phyloP scores from a whole-genome alignment of 2,797 vertebrate species.

The Etheostoma perlongum region DNA sequence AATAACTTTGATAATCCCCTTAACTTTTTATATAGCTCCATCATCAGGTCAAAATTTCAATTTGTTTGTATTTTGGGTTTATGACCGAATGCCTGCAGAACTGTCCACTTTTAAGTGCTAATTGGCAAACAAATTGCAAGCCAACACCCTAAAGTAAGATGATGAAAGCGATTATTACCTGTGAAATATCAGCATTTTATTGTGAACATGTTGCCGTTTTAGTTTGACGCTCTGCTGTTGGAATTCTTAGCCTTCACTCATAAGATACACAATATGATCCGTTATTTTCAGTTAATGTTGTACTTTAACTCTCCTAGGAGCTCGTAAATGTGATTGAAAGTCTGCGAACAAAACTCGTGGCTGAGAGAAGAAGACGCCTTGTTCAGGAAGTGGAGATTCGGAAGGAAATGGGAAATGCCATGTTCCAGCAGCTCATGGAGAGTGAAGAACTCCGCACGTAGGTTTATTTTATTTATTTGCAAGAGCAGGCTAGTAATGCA shows the following conservation, averaged over 20 bases:
- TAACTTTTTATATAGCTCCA: not conserved
- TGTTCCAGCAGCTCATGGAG: slow-evolving; percentile 90
- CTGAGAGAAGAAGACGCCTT: slow-evolving; percentile 87
- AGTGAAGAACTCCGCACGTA: slow-evolving; percentile 89
- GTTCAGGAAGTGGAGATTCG: slow-evolving; percentile 91
- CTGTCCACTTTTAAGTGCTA: not conserved
- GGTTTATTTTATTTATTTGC: not conserved
- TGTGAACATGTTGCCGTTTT: not conserved
- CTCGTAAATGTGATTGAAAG: slow-evolving; percentile 86
- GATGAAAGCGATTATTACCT: not conserved
- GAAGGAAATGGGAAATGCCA: slow-evolving; percentile 94
- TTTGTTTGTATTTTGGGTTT: not conserved
- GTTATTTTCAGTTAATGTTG: not conserved
- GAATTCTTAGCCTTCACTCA: not conserved
- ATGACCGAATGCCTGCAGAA: not conserved
- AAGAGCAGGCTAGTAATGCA: not conserved
- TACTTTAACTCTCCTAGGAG: slow-evolving; percentile 75
- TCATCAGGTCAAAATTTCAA: not conserved
- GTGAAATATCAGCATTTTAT: not conserved
- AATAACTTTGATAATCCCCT: not conserved
- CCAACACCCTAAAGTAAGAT: not conserved
- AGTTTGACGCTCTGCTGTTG: too few relatives aligned
- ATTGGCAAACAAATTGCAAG: not conserved
- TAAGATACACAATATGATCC: not conserved
- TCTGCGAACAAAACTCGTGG: slow-evolving; percentile 84